Percentiles rank a stretch among this genome's conserved stretches.
These are phyloP conservation scores for Chamaea fasciata DNA, from an alignment of 2,113 vertebrate species.

Conservation along the genomic window DNA sequence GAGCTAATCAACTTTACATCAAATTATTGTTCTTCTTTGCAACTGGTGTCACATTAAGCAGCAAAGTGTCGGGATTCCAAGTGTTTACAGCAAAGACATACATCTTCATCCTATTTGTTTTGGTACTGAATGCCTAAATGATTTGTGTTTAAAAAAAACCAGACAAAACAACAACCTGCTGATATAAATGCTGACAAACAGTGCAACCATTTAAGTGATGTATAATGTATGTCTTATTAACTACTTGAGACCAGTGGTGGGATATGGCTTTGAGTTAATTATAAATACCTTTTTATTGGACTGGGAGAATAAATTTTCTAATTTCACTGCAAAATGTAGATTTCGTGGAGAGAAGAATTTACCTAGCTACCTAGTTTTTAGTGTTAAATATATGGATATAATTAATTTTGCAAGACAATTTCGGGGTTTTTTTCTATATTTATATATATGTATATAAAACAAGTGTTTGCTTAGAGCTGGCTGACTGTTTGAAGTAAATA, in stretches of 20 bases:
- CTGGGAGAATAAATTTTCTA: not conserved
- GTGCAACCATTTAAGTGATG: not conserved
- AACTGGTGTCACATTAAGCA: not conserved
- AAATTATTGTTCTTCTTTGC: not conserved
- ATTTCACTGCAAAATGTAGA: not conserved
- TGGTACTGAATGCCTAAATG: not conserved
- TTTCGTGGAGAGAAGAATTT: not conserved
- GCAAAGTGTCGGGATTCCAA: not conserved
- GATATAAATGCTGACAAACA: not conserved
- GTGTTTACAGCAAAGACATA: not conserved
- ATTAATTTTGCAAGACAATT: not conserved
- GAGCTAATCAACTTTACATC: not conserved
- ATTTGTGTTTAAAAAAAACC: not conserved
- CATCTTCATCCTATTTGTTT: not conserved
- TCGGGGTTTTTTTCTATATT: not conserved
- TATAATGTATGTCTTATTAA: not conserved
- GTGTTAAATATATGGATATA: not conserved
- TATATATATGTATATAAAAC: not conserved
- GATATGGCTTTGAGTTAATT: not conserved
- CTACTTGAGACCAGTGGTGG: not conserved
- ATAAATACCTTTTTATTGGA: not conserved
- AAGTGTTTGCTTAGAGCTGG: not conserved
- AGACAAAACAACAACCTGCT: not conserved
- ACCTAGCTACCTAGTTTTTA: not conserved
- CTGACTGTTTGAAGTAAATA: not conserved